These are phyloP conservation scores for Volucella inanis DNA, from an alignment of 2,888 invertebrate species.

Conservation along the genomic window DNA sequence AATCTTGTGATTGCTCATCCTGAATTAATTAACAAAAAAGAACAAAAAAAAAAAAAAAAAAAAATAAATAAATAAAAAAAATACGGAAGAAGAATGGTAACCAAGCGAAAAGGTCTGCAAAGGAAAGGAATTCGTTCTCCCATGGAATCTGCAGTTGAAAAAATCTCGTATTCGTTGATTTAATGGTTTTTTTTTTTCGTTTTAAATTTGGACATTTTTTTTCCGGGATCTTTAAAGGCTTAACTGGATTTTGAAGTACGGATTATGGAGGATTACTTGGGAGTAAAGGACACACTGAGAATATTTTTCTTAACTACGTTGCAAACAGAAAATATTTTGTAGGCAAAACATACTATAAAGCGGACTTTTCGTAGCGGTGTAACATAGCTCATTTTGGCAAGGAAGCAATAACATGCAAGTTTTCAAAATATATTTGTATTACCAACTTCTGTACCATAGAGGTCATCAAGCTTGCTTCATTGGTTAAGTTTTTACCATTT, in stretches of 20 bases:
- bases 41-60: conserved; percentile 15
- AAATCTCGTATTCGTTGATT: conserved; percentile 38
- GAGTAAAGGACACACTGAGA: too few relatives aligned
- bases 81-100: conserved; percentile 50
- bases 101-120: conserved; percentile 22
- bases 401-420: too few relatives aligned
- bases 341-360: too few relatives aligned
- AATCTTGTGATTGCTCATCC: conserved; percentile 53
- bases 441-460: too few relatives aligned
- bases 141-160: conserved; percentile 31
- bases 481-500: too few relatives aligned
- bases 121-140: conserved; percentile 27
- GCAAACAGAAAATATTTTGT: too few relatives aligned
- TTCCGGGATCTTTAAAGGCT: conserved; percentile 3
- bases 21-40: conserved; percentile 52
- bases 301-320: too few relatives aligned
- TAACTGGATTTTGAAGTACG: conserved; percentile 1
- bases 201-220: conserved; percentile 13
- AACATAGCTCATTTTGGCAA: too few relatives aligned
- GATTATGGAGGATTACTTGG: not conserved
- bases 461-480: too few relatives aligned
- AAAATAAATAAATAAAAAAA: not conserved
- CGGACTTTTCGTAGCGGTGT: too few relatives aligned
- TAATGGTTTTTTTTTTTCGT: conserved; percentile 43
- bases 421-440: too few relatives aligned